These are phyloP conservation scores for Athripsodes cinereus DNA, from an alignment of 2,888 invertebrate genomes.

Conservation along the genomic window DNA sequence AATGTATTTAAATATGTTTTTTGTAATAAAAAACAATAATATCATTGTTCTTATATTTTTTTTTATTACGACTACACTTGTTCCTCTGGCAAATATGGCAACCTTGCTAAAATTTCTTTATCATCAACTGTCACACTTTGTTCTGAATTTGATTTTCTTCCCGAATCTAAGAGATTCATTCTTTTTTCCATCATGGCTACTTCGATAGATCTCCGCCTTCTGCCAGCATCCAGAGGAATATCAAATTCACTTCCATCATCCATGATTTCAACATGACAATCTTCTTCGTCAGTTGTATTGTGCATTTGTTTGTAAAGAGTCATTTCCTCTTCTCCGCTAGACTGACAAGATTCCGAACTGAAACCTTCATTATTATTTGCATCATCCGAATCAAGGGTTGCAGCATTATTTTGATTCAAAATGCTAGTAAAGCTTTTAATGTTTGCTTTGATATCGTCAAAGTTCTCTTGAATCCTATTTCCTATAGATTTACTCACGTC, in stretches of 20 bases:
- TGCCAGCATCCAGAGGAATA: conserved; percentile 15
- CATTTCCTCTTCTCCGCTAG: conserved; percentile 25
- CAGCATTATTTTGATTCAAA: background rate
- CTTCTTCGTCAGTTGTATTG: conserved; percentile 37
- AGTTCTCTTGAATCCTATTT: conserved; percentile 39
- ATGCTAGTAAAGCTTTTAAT: conserved; percentile 10
- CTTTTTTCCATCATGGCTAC: conserved; percentile 9
- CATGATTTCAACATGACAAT: conserved; percentile 38
- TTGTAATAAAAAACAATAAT: no score
- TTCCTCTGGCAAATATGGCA: conserved; percentile 7
- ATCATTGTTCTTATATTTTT: background rate
- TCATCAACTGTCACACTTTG: background rate
- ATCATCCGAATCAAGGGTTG: conserved; percentile 28
- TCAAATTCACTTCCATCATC: conserved; percentile 44
- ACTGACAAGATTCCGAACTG: conserved; percentile 26
- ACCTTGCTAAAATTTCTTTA: background rate
- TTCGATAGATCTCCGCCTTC: conserved; percentile 20
- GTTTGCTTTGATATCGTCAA: conserved; percentile 11
- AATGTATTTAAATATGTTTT: background rate
- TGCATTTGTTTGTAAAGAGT: background rate
- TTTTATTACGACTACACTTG: background rate
- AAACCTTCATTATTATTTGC: conserved; percentile 33
- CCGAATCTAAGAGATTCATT: conserved; percentile 9
- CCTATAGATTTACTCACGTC: conserved; percentile 24
- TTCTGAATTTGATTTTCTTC: background rate